Percentiles rank a stretch among this genome's conserved stretches.
These are phyloP conservation scores for Hypsopygia costalis DNA, from an alignment of 2,888 invertebrate genomes.

Conservation along the genomic window DNA sequence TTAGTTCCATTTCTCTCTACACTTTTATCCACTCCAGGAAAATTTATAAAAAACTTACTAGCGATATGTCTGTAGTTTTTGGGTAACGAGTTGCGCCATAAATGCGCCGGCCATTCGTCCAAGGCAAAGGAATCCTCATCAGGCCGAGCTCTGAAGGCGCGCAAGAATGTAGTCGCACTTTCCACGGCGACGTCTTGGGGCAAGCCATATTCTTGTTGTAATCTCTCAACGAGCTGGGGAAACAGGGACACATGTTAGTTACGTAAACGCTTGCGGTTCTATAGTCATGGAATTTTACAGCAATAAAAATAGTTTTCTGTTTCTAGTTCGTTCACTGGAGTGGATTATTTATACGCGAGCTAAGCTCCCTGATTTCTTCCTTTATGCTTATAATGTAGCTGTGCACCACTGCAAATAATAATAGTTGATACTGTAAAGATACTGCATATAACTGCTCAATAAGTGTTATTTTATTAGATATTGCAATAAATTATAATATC, in stretches of 20 bases:
- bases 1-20: too few relatives aligned
- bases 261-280: neutral
- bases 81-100: slow-evolving; percentile 90
- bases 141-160: slow-evolving; percentile 89
- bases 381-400: too few relatives aligned
- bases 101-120: slow-evolving; percentile 87
- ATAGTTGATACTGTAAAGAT: too few relatives aligned
- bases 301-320: too few relatives aligned
- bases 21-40: too few relatives aligned
- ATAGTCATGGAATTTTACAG: too few relatives aligned
- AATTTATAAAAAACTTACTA: slow-evolving; percentile 66
- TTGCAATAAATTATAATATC: too few relatives aligned
- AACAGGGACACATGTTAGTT: neutral
- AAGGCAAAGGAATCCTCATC: slow-evolving; percentile 87
- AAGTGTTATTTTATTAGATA: too few relatives aligned
- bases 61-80: slow-evolving; percentile 86
- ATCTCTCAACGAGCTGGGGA: slow-evolving; percentile 63
- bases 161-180: slow-evolving; percentile 85
- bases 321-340: too few relatives aligned
- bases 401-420: too few relatives aligned
- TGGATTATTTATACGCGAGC: neutral
- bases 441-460: too few relatives aligned
- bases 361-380: too few relatives aligned
- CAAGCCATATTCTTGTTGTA: slow-evolving; percentile 84
- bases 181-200: slow-evolving; percentile 82